Evolutionary conservation across 2,797 vertebrate species (phyloP), one percentile per base, ranked within the genome.

Genomic region (Chloroceryle inda): DNA sequence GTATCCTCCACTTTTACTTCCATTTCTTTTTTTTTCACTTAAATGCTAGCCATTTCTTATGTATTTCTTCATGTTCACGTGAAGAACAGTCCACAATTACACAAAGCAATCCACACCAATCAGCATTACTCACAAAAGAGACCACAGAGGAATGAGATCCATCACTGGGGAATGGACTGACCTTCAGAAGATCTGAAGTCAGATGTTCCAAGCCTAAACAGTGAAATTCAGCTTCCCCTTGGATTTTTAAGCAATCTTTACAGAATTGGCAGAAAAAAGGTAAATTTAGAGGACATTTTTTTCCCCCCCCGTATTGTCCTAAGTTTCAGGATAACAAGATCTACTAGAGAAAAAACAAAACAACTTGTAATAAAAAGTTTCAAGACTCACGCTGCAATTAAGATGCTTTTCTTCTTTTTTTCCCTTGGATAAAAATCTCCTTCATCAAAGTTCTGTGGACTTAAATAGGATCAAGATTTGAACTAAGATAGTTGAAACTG

Each of bases 171-270:
- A 94, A 86, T 2, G 5, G 67, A 58, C 12, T 82, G 91, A 92
- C 92, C 88, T 82, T 92, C 88, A 63, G 69, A 79, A 91, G 87
- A 81, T 47, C 49, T 19, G 59, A 55, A 81, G 50, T 66, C 79
- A 64, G 18, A 86, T 29, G 44, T 75, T 88, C 84, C 93, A 92
- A 3, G 24, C 68, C 40, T 38, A 19, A 92, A 85, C 33, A 81
- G 24, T 8, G 26, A 88, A 89, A 76, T 71, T 38, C 83, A 79
- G 40, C 61, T 89, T 87, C 86, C 78, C 80, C 11, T 1, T 56
- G 47, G 77, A 93, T 67, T 95, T 94, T 81, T 66, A 72, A 93
- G 80, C 62, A 88, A 84, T 50, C 45, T 44, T 81, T 61, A 72
- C 38, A 78, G 67, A 86, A 85, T 7, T 95, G 76, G 82, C 85